phyloP scores from a whole-genome alignment of 2,797 vertebrate genomes.

The Cichlasoma orientale region DNA sequence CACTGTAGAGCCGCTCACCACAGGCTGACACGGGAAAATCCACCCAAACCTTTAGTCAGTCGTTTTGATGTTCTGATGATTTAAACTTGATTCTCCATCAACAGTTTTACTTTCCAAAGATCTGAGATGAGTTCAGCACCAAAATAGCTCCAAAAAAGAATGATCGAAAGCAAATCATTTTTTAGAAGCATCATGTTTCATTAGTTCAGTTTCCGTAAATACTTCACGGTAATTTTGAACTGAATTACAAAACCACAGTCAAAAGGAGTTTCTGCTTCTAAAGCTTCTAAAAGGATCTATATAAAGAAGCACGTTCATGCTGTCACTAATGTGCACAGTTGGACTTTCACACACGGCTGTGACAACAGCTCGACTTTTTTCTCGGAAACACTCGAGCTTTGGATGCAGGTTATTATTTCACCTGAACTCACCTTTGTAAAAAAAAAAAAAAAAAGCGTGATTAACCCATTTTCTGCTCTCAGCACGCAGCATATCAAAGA shows the following conservation, averaged over 20 bases:
- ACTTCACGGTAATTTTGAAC: not conserved
- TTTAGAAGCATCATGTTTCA: not conserved
- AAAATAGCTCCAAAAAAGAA: not conserved
- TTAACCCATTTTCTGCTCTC: conserved; percentile 28
- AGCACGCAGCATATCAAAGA: not conserved
- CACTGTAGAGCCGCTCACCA: not conserved
- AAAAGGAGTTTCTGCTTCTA: too few relatives aligned
- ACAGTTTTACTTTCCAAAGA: not conserved
- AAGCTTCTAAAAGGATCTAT: too few relatives aligned
- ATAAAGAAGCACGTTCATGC: too few relatives aligned
- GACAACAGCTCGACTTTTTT: too few relatives aligned
- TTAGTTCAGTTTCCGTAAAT: not conserved
- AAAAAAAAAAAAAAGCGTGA: not conserved
- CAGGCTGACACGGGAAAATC: too few relatives aligned
- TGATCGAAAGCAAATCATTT: not conserved
- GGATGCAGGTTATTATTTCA: not conserved
- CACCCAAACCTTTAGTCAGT: not conserved
- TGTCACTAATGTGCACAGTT: too few relatives aligned
- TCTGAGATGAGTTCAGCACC: fast-evolving
- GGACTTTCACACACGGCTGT: too few relatives aligned
- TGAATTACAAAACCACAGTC: not conserved
- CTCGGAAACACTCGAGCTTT: too few relatives aligned
- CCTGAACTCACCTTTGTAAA: conserved; percentile 10
- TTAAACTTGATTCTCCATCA: not conserved
- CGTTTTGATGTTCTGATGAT: not conserved